phyloP scores from a whole-genome alignment of 2,113 vertebrate genomes.

The Bubalus kerabau region DNA sequence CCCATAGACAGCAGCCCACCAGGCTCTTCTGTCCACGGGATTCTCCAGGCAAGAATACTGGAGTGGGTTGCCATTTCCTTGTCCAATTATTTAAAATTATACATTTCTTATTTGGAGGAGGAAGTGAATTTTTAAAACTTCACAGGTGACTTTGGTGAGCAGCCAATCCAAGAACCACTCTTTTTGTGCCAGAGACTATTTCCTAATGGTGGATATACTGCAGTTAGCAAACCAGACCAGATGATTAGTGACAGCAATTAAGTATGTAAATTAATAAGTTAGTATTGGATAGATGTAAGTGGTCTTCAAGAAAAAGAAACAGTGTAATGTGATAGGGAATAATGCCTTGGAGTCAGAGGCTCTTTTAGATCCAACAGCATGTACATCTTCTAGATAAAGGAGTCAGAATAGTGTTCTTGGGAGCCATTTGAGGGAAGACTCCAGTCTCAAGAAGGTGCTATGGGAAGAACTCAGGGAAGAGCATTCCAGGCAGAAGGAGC shows the following conservation, averaged over 20 bases:
- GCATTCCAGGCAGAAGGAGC: background rate
- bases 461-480: background rate
- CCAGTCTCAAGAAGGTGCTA: background rate
- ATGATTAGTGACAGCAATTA: slow-evolving; percentile 24
- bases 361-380: background rate
- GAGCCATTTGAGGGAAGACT: background rate
- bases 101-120: background rate
- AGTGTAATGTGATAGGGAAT: background rate
- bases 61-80: background rate
- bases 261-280: background rate
- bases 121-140: background rate
- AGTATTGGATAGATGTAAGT: background rate
- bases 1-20: background rate
- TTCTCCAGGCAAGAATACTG: background rate
- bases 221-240: background rate
- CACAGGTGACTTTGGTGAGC: background rate
- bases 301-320: background rate
- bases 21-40: background rate
- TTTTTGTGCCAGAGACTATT: background rate
- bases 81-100: background rate
- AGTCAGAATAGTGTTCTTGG: background rate
- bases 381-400: background rate
- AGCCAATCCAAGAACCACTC: background rate
- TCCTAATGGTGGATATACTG: background rate
- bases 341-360: background rate